Evolutionary conservation across 2,888 invertebrate genomes (phyloP).

Genomic region (Nesidiocoris tenuis): DNA sequence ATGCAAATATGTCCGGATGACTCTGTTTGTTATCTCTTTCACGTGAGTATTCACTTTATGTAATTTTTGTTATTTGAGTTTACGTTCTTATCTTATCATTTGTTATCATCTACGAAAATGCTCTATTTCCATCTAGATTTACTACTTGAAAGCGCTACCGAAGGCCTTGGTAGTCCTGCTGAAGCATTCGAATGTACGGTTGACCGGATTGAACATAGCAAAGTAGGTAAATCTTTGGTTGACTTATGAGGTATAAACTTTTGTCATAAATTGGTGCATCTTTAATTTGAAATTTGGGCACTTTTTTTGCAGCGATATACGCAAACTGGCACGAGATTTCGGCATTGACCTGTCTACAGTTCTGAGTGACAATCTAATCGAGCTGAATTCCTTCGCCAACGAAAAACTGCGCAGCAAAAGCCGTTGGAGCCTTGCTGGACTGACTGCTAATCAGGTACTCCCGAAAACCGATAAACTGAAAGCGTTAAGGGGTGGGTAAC

Average conservation of each 20-base stretch:
- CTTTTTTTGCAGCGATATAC: constrained; percentile 59
- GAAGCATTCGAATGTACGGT: constrained; percentile 60
- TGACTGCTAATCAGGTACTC: constrained; percentile 60
- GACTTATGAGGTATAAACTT: constrained; percentile 19
- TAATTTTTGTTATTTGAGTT: not conserved
- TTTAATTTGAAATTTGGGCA: not conserved
- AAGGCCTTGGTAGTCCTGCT: constrained; percentile 60
- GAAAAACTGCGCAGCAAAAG: constrained; percentile 57
- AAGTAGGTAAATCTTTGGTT: constrained; percentile 54
- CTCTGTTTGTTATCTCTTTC: constrained; percentile 60
- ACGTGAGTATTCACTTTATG: constrained; percentile 54
- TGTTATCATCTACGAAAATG: constrained; percentile 11
- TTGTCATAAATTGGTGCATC: not conserved
- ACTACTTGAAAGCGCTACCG: constrained; percentile 60
- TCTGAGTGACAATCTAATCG: constrained; percentile 61
- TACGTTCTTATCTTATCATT: not conserved
- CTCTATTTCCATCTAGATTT: constrained; percentile 58
- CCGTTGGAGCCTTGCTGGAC: constrained; percentile 63
- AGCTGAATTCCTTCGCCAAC: constrained; percentile 62
- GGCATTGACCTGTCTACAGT: constrained; percentile 59
- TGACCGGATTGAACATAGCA: constrained; percentile 66
- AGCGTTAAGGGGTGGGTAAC: not conserved
- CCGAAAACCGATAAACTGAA: not conserved
- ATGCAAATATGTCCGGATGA: constrained; percentile 63
- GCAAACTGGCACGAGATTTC: constrained; percentile 65